Evolutionary conservation across 1,140 invertebrate genomes (phyloP), one percentile per base, ranked within the genome.

Genomic region (Tetramorium simillimum): DNA sequence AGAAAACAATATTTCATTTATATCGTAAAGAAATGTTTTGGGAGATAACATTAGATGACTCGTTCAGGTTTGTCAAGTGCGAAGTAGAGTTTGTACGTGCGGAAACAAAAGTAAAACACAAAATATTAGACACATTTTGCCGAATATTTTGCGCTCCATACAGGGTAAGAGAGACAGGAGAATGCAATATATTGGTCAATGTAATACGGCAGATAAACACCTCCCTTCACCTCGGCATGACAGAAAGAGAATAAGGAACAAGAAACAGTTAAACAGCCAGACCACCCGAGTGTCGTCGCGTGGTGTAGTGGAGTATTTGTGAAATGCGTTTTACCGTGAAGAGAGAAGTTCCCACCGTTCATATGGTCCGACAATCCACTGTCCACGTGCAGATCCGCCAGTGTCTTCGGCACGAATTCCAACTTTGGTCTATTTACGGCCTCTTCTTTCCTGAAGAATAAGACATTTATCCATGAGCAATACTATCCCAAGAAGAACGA

Each of bases 341-440:
- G 86, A 77, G 90, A 94, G 92, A 90, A 94, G 93, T 94, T 95
- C 95, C 94, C 95, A 96, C 96, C 96, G 92, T 97, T 96, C 87
- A 96, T 92, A 82, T 92, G 93, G 85, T 96, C 95, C 43, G 92
- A 53, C 37, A 93, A 76, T 76, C 96, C 96, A 28, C 77, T 3
- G 92, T 98, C 97, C 93, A 99, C 97, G 94, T 98, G 97, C 63
- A 99, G 96, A 95, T 99, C 98, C 60, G 97, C 96, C 91, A 99
- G 95, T 75, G 98, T 98, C 96, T 99, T 99, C 87, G 99, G 98
- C 92, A 98, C 97, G 95, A 99, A 99, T 95, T 99, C 98, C 94
- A 97, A 91, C 95, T 98, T 98, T 88, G 99, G 98, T 95, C 98
- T 96, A 95, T 96, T 97, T 72, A 97, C 97, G 63, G 98, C 98